phyloP scores from a whole-genome alignment of 1,140 invertebrate genomes.

The Papilio polyxenes region DNA sequence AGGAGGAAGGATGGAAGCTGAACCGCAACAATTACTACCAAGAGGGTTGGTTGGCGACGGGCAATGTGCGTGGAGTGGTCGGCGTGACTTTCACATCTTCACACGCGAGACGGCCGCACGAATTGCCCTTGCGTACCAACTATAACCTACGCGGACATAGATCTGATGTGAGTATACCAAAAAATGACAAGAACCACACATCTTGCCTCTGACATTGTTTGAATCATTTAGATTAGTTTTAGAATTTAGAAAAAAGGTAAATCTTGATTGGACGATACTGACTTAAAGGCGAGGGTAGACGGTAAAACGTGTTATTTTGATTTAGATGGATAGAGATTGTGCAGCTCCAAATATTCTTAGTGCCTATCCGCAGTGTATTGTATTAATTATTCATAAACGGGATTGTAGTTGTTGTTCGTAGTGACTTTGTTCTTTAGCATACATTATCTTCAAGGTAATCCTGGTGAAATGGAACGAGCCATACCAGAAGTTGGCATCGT shows the following conservation, averaged over 20 bases:
- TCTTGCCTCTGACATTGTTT: no score
- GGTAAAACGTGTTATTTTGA: no score
- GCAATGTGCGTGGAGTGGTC: conserved; percentile 95
- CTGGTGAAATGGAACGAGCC: conserved; percentile 99
- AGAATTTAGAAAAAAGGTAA: no score
- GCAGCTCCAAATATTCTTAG: no score
- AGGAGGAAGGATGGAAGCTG: conserved; percentile 96
- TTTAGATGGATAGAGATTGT: no score
- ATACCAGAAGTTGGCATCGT: conserved; percentile 98
- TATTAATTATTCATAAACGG: no score
- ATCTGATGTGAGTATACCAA: conserved; percentile 87
- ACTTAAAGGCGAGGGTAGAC: no score
- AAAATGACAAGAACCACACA: neutral
- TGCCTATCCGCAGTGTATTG: no score
- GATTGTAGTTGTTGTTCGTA: neutral
- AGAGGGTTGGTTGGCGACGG: conserved; percentile 98
- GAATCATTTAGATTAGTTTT: no score
- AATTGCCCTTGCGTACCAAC: conserved; percentile 94
- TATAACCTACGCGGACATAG: conserved; percentile 98
- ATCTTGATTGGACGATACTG: no score
- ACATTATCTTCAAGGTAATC: conserved; percentile 86
- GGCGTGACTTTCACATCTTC: conserved; percentile 98
- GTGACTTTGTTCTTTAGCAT: conserved; percentile 23
- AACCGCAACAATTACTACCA: conserved; percentile 98
- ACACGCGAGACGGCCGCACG: conserved; percentile 90